Evolutionary conservation across 1,140 invertebrate species (phyloP).

Genomic region (Leguminivora glycinivorella): DNA sequence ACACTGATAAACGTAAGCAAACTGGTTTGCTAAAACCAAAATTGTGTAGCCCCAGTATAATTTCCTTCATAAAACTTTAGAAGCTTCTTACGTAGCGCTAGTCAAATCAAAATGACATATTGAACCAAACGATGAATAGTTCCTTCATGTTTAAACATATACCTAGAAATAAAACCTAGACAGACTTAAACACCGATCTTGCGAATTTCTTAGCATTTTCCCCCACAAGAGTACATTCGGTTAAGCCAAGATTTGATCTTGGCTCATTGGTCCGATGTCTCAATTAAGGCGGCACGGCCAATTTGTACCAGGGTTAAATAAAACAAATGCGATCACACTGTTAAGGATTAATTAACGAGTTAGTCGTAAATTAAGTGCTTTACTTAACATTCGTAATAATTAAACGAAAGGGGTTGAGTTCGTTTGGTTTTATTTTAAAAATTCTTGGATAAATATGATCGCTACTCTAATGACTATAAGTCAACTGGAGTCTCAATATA

Average conservation of each 20-base stretch:
- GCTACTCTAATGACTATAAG: no score
- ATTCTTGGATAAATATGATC: no score
- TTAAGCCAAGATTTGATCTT: slow-evolving; percentile 15
- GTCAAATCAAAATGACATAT: no score
- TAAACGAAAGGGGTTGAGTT: background rate
- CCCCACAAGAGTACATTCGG: background rate
- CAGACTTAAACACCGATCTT: no score
- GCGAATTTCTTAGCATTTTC: background rate
- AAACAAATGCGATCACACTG: slow-evolving; percentile 5
- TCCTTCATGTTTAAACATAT: no score
- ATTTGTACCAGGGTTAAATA: slow-evolving; percentile 1
- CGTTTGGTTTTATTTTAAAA: background rate
- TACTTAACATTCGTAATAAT: background rate
- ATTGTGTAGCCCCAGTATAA: background rate
- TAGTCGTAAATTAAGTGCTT: background rate
- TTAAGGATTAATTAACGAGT: background rate
- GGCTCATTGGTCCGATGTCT: slow-evolving; percentile 14
- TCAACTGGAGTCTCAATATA: no score
- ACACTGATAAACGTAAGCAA: background rate
- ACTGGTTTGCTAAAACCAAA: background rate
- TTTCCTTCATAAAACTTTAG: no score
- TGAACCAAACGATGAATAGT: no score
- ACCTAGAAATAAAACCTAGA: no score
- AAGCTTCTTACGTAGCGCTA: no score
- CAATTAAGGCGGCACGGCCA: slow-evolving; percentile 11